Evolutionary conservation across 2,888 invertebrate genomes (phyloP), one percentile per base, ranked within the genome.

Genomic region (Lasioglossum oenotherae): DNA sequence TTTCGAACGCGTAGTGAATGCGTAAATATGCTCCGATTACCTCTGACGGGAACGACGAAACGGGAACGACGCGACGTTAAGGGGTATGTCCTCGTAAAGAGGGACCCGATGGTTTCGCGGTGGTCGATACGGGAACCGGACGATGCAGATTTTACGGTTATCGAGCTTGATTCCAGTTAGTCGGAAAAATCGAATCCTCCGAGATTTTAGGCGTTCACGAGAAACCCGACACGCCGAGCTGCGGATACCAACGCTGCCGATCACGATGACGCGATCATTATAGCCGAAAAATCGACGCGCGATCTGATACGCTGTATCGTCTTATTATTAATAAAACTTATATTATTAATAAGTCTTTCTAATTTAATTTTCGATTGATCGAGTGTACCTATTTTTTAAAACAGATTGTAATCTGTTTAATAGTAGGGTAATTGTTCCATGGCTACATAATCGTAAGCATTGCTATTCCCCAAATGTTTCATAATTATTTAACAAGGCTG

Each of bases 1-100:
- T 75, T 80, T 75, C 16, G 72, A n/a, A 49, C 44, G 2, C 23
- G 16, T 53, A 23, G 72, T 23, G 27, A 64, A 31, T 31, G 71
- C 53, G 74, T 67, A 74, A 83, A 83, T 80, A 80, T 49, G 76
- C 83, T 8, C 41, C 80, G 80, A 83, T 80, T 83, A 76, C 80
- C 77, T 23, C 67, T 23, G 46, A 46, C 10, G 64, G 16, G 46
- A 67, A 76, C 71, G 27, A 60, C 12, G 38, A 71, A 78, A 71
- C 53, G 72, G 69, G 35, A 41, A 5, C 2, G 76, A 46, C 53
- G 23, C 10, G 53, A 69, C 83, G 76, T 83, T 83, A 83, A 83
- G 41, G 72, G 80, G 71, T 53, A 74, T 71, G 64, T 64, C 72
- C 79, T 76, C 80, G 80, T 80, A 76, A 80, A 83, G 69, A 80